A percentile compares a stretch with the other conserved stretches of the same genome.
phyloP scores from a whole-genome alignment of 2,113 vertebrate genomes.

The Saimiri boliviensis region DNA sequence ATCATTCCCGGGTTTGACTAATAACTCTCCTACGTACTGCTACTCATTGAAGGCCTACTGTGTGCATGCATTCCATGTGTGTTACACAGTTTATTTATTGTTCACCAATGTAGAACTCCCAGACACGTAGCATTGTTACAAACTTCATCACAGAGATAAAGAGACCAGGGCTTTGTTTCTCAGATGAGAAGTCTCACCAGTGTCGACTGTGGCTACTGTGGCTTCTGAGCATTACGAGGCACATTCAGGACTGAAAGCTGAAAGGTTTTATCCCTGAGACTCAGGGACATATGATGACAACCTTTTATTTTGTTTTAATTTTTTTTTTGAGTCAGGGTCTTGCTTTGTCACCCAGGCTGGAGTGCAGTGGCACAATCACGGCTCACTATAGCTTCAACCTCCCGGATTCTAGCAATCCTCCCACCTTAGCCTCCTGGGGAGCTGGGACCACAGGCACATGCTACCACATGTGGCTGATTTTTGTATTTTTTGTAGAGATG shows the following conservation, averaged over 20 bases:
- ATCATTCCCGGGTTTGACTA: not conserved
- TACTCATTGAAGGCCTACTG: not conserved
- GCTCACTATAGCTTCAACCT: not conserved
- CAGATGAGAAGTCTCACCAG: not conserved
- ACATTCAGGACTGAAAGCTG: not conserved
- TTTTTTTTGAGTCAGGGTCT: not conserved
- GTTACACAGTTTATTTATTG: not conserved
- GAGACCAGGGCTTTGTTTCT: not conserved
- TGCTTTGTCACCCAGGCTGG: not conserved
- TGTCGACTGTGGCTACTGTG: not conserved
- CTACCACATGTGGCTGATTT: not conserved
- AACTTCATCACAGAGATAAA: not conserved
- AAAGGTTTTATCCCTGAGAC: not conserved
- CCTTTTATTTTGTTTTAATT: not conserved
- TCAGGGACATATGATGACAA: not conserved
- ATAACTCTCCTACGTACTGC: not conserved
- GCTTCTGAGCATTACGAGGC: not conserved
- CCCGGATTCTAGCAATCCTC: not conserved
- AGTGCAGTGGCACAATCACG: not conserved
- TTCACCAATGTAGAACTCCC: not conserved
- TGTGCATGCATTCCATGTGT: not conserved
- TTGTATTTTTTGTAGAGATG: not conserved
- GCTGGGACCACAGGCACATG: not conserved
- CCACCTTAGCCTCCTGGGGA: not conserved
- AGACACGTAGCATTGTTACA: fast-evolving